phyloP scores from a whole-genome alignment of 2,113 vertebrate species.

The Lampris megalopsis region DNA sequence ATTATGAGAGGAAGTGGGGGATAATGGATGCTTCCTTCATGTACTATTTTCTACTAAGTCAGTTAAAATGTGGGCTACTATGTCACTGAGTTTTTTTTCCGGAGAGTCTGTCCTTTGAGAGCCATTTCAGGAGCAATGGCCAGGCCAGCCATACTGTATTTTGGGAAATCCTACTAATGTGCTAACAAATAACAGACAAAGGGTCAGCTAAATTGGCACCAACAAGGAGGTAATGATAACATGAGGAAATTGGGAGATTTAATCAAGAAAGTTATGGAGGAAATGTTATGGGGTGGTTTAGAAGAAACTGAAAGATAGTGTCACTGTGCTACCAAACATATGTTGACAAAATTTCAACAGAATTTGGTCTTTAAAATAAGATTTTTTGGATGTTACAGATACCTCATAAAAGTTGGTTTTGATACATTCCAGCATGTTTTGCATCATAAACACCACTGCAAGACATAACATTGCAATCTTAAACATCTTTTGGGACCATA shows the following conservation, averaged over 20 bases:
- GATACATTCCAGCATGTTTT: too few species aligned
- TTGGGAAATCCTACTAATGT: slow-evolving; percentile 38
- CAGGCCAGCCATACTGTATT: slow-evolving; percentile 32
- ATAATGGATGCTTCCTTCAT: slow-evolving; percentile 73
- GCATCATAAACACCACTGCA: too few species aligned
- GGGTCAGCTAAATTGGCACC: slow-evolving; percentile 58
- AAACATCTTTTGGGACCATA: too few species aligned
- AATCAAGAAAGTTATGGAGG: too few species aligned
- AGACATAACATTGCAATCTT: too few species aligned
- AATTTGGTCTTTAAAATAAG: not conserved
- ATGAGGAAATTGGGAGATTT: not conserved
- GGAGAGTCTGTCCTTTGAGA: slow-evolving; percentile 40
- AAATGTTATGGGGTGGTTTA: too few species aligned
- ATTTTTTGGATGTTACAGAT: not conserved
- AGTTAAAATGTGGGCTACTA: slow-evolving; percentile 37
- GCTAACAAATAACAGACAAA: slow-evolving; percentile 28
- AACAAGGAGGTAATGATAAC: slow-evolving; percentile 27
- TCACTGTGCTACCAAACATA: not conserved
- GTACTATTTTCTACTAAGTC: slow-evolving; percentile 49
- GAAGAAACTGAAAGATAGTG: not conserved
- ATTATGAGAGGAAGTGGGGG: slow-evolving; percentile 56
- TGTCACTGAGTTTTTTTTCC: slow-evolving; percentile 57
- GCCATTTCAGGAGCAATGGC: slow-evolving; percentile 31
- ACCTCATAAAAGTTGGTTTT: too few species aligned
- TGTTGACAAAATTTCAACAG: slow-evolving; percentile 2